Percentiles rank a stretch among this genome's conserved stretches.
phyloP scores from a whole-genome alignment of 2,888 invertebrate species.

The Heliothis peltigera region DNA sequence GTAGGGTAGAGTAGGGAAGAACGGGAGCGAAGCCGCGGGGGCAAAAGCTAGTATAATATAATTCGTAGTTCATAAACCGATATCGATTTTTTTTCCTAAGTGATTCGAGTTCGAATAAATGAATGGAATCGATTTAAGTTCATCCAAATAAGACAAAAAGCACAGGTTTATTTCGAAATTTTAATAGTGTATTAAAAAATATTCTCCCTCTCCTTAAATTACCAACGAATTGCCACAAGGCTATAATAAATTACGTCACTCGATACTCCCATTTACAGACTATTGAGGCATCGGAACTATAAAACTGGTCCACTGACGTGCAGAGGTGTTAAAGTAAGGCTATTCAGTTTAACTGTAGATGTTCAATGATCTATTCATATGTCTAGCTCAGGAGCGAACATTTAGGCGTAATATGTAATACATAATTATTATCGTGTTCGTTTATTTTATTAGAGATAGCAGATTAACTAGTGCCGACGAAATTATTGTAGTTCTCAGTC shows the following conservation, averaged over 20 bases:
- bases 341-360: constrained; percentile 58
- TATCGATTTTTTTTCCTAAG: no score
- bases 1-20: no score
- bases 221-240: constrained; percentile 7
- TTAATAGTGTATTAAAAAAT: no score
- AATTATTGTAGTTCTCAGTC: background rate
- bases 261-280: constrained; percentile 44
- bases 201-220: background rate
- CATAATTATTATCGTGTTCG: constrained; percentile 3
- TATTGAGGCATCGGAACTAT: constrained; percentile 36
- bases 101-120: no score
- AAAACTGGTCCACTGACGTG: constrained; percentile 60
- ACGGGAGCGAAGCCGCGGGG: no score
- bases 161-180: background rate
- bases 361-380: constrained; percentile 72
- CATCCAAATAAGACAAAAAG: no score
- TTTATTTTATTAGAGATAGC: background rate
- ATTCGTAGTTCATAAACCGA: no score
- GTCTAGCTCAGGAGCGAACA: constrained; percentile 54
- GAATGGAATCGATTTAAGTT: no score
- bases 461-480: background rate
- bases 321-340: constrained; percentile 70
- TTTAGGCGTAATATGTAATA: constrained; percentile 5
- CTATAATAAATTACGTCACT: constrained; percentile 41
- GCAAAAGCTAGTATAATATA: no score